Evolutionary conservation across 2,888 invertebrate genomes (phyloP).

Genomic region (Zaprionus bogoriensis): DNA sequence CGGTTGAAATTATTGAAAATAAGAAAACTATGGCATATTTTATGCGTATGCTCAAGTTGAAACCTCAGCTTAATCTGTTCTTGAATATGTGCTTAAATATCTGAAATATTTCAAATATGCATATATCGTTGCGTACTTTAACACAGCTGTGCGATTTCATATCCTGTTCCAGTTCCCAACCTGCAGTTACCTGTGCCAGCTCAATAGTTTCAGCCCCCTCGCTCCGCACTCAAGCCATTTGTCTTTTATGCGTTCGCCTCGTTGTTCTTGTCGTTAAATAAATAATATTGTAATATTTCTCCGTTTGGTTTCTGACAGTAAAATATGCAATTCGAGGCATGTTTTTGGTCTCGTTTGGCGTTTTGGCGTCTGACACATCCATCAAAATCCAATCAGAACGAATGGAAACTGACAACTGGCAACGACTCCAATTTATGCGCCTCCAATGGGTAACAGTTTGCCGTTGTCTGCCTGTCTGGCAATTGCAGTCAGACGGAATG

Average conservation of each 20-base stretch:
- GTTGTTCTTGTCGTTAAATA: not conserved
- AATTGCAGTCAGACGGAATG: constrained; percentile 8
- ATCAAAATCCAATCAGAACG: constrained; percentile 51
- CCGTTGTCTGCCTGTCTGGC: constrained; percentile 11
- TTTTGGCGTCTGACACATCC: constrained; percentile 35
- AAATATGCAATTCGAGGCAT: constrained; percentile 14
- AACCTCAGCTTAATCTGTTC: too few relatives aligned
- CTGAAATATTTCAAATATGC: too few relatives aligned
- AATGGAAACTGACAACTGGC: constrained; percentile 36
- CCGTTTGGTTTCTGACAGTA: not conserved
- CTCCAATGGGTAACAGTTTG: constrained; percentile 4
- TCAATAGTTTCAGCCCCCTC: too few relatives aligned
- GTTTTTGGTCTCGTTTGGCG: not conserved
- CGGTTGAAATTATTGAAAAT: too few relatives aligned
- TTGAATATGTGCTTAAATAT: too few relatives aligned
- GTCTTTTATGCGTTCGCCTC: not conserved
- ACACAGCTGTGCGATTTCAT: not conserved
- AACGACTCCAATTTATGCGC: constrained; percentile 14
- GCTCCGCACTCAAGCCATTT: not conserved
- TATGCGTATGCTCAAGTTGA: too few relatives aligned
- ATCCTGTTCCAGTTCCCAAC: too few relatives aligned
- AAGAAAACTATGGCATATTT: too few relatives aligned
- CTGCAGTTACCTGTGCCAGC: not conserved
- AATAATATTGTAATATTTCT: not conserved
- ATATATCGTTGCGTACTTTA: not conserved